Base-by-base conservation (phyloP, 1,140 invertebrate genomes). In the Lethrus apterus region DNA sequence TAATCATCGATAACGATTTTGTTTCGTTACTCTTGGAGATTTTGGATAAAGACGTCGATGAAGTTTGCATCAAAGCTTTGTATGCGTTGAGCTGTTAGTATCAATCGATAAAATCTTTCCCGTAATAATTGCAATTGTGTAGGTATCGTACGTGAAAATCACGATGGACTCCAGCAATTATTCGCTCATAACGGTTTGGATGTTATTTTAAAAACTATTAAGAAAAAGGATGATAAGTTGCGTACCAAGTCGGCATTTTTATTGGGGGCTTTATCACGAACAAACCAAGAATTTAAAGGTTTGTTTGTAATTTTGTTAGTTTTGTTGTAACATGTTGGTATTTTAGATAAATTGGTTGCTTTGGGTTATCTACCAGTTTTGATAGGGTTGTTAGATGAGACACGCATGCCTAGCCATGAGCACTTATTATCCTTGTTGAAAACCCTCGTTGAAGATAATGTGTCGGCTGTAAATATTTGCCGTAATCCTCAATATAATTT, bases 81-180 rank as follows among this genome's bases (percentile, higher is more conserved):
- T 84, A 81, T 64, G 86, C 84, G 42, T 59, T 87, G 20, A 88
- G 86, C 46, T 83, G 85, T 86, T 66, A 73, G 76, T 68, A 33
- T 48, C 3, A 34, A 52, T 24, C 24, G 3, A 10, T 10, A 4
- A 13, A 33, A 29, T 44, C 5, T 29, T 21, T 21, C 11, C 3
- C 19, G 10, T 1, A 33, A 33, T 33, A 13, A 33, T n/a, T 33
- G 10, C n/a, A 18, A 14, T 4, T 14, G 1, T 65, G 10, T 50
- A 84, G 78, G 79, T 65, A 71, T 84, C 36, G 67, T 73, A 24
- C 67, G 84, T 50, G 77, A 79, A 30, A 74, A 71, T 59, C 50
- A 69, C 4, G 64, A 74, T 3, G 76, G 76, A 0, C 69, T 78
- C 23, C 66, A 70, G 18, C 69, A 75, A 43, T 77, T 89, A 63